These are phyloP conservation scores for Maccullochella peelii DNA, from an alignment of 2,113 vertebrate genomes.

Conservation along the genomic window DNA sequence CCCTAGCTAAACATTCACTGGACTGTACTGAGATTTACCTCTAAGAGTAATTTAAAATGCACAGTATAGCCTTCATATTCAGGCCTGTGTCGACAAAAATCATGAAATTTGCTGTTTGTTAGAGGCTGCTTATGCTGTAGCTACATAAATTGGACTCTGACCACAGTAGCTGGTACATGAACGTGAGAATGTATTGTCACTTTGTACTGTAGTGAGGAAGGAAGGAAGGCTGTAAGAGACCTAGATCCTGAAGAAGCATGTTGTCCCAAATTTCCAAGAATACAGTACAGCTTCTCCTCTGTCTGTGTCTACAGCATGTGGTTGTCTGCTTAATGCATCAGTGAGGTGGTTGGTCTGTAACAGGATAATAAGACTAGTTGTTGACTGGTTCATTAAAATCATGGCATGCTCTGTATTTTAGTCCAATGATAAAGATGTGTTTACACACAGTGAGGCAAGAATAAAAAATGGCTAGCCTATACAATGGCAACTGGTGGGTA, in stretches of 20 bases:
- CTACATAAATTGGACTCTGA: slow-evolving; percentile 3
- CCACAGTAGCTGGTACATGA: background rate
- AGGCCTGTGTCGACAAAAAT: slow-evolving; percentile 52
- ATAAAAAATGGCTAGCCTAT: background rate
- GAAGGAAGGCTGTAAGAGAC: slow-evolving; percentile 37
- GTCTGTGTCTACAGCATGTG: slow-evolving; percentile 33
- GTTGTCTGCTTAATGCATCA: slow-evolving; percentile 43
- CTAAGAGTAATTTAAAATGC: slow-evolving; percentile 8
- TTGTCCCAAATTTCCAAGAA: slow-evolving; percentile 52
- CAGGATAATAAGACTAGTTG: slow-evolving; percentile 10
- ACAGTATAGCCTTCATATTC: slow-evolving; percentile 4
- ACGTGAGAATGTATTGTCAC: slow-evolving; percentile 25
- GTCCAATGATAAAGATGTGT: background rate
- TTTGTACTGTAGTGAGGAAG: slow-evolving; percentile 16
- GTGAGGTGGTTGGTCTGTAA: slow-evolving; percentile 21
- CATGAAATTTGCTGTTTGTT: slow-evolving; percentile 32
- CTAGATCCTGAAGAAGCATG: slow-evolving; percentile 38
- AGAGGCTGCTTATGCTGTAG: slow-evolving; percentile 11
- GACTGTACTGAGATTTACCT: slow-evolving; percentile 21
- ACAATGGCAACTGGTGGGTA: slow-evolving; percentile 21
- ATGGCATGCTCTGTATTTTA: background rate
- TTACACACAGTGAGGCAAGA: too few relatives aligned
- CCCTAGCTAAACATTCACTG: background rate
- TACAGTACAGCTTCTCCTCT: slow-evolving; percentile 27
- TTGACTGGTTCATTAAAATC: slow-evolving; percentile 11